Evolutionary conservation across 2,797 vertebrate species (phyloP).

Genomic region (Adelosebastes latens): DNA sequence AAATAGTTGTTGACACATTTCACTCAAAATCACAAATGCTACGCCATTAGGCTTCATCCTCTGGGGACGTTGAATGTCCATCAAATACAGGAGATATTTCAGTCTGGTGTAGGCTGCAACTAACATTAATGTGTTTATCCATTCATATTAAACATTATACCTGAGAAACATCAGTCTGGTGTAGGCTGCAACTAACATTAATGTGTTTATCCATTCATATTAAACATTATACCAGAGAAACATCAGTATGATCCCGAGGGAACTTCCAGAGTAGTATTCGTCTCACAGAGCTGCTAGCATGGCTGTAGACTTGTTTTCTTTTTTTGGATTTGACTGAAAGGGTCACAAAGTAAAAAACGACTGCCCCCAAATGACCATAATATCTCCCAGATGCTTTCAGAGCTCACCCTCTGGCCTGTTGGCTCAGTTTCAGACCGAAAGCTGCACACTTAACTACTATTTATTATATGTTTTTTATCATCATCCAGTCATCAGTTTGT

Average conservation of each 20-base stretch:
- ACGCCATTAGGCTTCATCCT: too few relatives aligned
- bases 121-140: too few relatives aligned
- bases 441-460: neutral
- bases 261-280: too few relatives aligned
- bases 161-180: neutral
- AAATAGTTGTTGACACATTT: too few relatives aligned
- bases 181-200: too few relatives aligned
- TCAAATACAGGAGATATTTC: too few relatives aligned
- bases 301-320: neutral
- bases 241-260: neutral
- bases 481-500: neutral
- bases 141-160: too few relatives aligned
- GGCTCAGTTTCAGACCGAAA: neutral
- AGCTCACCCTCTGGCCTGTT: neutral
- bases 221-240: neutral
- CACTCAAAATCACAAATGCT: too few relatives aligned
- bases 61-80: too few relatives aligned
- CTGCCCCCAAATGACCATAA: neutral
- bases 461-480: neutral
- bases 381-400: conserved; percentile 5
- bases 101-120: too few relatives aligned
- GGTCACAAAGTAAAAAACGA: neutral
- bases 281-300: neutral
- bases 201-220: too few relatives aligned
- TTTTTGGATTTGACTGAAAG: neutral